Base-by-base conservation (phyloP, 2,888 invertebrate species). In the Parnassius mnemosyne region DNA sequence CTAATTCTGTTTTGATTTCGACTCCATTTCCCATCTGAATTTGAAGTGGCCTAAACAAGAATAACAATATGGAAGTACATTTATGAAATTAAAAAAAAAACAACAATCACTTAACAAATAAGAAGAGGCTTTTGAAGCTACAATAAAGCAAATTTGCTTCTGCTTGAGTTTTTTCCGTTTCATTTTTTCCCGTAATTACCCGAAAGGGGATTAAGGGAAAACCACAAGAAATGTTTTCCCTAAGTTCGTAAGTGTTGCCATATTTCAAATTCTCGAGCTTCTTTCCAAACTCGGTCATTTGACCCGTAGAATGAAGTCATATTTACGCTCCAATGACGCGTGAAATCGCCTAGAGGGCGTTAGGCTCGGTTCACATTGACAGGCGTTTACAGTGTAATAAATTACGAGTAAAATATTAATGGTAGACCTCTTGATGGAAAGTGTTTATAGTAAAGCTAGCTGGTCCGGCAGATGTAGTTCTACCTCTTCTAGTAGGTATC, bases 341-440 rank as follows among this genome's bases (percentile, higher is more conserved):
- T 68, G 61, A 70, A 71, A 73, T 68, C 67, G 59, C 59, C 69
- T 69, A 66, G 62, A 61, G 59, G 60, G 59, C 54, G 51, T 50
- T 70, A 67, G 61, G 57, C 61, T 65, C 47, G 65, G 55, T 44
- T 16, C 56, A 52, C 52, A 56, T 34, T 56, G 55, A 55, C 55
- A 20, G 46, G 13, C 60, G 60, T 46, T 52, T 46, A 58, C 52
- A 46, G 47, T 12, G 10, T 13, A 55, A 55, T 49, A 53, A 54
- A 60, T 54, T 50, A 11, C 13, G 49, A 50, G 44, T 60, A 16
- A 60, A 60, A 60, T 41, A 53, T 47, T 53, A 42, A 60, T 60
- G 46, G 46, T 13, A 7, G 42, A 0, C 13, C 47, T 10, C 25
- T 25, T 25, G 25, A 9, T 1, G 34, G 34, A 34, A 34, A 34